Percentiles rank a stretch among this genome's conserved stretches.
These are phyloP conservation scores for Distichodus sexfasciatus DNA, from an alignment of 2,797 vertebrate genomes.

Conservation along the genomic window DNA sequence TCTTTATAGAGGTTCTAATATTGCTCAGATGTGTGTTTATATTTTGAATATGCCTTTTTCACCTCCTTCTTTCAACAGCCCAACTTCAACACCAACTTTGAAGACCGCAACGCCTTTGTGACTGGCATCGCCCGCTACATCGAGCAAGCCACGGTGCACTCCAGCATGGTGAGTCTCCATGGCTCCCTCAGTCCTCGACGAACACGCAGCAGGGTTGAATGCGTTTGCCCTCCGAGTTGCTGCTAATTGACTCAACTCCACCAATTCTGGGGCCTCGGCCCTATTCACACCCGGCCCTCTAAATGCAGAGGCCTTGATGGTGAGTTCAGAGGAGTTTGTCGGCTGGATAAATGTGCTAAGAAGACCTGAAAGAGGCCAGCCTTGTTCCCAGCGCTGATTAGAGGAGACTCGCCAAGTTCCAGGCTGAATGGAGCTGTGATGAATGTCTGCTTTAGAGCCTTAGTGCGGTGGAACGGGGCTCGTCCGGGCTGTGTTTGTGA, in stretches of 20 bases:
- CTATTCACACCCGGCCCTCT: not conserved
- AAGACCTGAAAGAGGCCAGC: constrained; percentile 31
- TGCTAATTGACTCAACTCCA: not conserved
- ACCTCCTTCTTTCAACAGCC: constrained; percentile 72
- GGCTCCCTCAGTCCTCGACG: not conserved
- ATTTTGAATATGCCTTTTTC: not conserved
- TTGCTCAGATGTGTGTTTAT: not conserved
- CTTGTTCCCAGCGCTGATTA: constrained; percentile 28
- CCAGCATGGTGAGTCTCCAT: constrained; percentile 86
- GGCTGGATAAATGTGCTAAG: constrained; percentile 23
- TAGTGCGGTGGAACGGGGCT: constrained; percentile 35
- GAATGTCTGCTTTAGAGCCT: constrained; percentile 43
- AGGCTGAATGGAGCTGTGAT: constrained; percentile 41
- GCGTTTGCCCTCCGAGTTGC: not conserved
- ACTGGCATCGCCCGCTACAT: constrained; percentile 98
- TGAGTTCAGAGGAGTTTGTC: constrained; percentile 26
- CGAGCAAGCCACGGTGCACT: constrained; percentile 96
- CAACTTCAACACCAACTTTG: constrained; percentile 99
- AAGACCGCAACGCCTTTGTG: constrained; percentile 97
- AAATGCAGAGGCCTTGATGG: not conserved
- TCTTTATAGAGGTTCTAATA: too few relatives aligned
- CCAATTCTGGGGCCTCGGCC: not conserved
- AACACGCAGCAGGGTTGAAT: not conserved
- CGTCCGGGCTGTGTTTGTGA: constrained; percentile 65
- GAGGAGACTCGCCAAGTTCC: constrained; percentile 35